Conservation (phyloP, 2,797 vertebrate genomes). For the Varecia variegata region DNA sequence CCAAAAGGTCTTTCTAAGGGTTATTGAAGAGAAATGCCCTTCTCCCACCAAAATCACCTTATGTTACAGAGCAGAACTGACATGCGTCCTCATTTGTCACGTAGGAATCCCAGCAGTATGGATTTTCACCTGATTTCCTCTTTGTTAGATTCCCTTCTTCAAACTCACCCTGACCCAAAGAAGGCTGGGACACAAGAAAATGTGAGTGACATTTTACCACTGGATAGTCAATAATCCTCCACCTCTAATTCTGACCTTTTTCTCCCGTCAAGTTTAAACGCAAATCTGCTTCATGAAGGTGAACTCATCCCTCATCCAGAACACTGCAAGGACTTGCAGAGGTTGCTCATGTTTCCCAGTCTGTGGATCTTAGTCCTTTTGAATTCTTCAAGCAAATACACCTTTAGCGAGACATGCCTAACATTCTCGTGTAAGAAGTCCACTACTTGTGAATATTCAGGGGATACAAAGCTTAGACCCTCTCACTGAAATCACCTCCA, state of each 20-base stretch:
- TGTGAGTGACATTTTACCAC: conserved; percentile 5
- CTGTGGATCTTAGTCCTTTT: neutral
- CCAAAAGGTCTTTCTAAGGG: neutral
- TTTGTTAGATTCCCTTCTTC: neutral
- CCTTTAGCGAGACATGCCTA: neutral
- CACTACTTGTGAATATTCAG: neutral
- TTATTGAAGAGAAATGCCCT: neutral
- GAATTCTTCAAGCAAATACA: neutral
- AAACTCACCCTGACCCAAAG: neutral
- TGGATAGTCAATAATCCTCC: neutral
- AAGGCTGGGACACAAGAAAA: neutral
- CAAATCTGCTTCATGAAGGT: neutral
- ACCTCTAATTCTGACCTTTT: neutral
- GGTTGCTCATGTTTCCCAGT: neutral
- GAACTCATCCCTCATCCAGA: neutral
- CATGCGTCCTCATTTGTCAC: neutral
- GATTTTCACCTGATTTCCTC: neutral
- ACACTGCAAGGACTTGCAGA: neutral
- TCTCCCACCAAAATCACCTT: neutral
- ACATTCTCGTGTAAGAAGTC: neutral
- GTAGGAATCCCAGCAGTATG: neutral
- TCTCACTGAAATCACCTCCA: neutral
- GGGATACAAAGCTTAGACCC: neutral
- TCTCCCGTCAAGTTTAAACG: neutral
- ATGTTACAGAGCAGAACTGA: neutral